Evolutionary conservation across 2,113 vertebrate species (phyloP).

Genomic region (Zapus hudsonius): DNA sequence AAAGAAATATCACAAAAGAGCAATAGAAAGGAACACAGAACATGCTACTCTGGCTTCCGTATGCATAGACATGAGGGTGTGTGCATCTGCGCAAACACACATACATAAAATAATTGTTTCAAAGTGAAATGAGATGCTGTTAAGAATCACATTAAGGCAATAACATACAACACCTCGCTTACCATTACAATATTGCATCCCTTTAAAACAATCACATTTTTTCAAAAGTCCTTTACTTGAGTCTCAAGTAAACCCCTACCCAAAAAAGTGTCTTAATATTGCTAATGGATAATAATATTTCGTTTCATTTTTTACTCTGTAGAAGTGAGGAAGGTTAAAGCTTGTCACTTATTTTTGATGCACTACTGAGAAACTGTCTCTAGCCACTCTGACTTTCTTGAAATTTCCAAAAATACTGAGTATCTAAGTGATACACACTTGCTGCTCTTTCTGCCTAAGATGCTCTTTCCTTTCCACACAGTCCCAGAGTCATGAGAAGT

Average conservation of each 20-base stretch:
- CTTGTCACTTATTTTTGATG: constrained; percentile 39
- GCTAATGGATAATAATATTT: neutral
- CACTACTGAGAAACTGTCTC: neutral
- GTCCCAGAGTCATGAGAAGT: neutral
- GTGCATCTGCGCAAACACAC: too few relatives aligned
- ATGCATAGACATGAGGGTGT: too few relatives aligned
- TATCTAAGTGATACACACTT: neutral
- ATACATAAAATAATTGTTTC: too few relatives aligned
- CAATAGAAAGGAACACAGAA: too few relatives aligned
- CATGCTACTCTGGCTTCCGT: too few relatives aligned
- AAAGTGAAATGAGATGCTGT: too few relatives aligned
- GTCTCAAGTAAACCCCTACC: neutral
- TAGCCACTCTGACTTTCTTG: neutral
- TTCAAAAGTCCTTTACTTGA: constrained; percentile 39
- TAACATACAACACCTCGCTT: neutral
- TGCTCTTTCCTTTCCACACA: neutral
- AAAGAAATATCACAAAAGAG: too few relatives aligned
- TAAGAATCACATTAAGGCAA: neutral
- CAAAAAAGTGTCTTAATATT: constrained; percentile 8
- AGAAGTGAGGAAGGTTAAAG: too few relatives aligned
- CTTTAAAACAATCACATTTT: constrained; percentile 31
- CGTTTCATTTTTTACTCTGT: neutral
- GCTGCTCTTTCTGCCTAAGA: neutral
- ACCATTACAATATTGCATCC: neutral
- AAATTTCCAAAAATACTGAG: constrained; percentile 15